Base-by-base conservation (phyloP, 2,888 invertebrate genomes). In the Nezara viridula region DNA sequence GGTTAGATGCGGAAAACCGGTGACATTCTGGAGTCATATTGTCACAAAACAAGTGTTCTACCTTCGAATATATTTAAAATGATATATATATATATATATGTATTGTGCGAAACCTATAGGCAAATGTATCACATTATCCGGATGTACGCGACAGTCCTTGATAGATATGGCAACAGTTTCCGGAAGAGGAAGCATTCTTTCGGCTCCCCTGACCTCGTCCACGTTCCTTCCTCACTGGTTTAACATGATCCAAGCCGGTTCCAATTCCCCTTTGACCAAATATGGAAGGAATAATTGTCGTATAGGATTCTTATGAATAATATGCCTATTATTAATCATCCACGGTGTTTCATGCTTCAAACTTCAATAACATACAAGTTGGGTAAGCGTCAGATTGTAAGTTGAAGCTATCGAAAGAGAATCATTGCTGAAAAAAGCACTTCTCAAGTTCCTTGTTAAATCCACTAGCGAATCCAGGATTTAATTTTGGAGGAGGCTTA, bases 131-230 rank as follows among this genome's bases (percentile, higher is more conserved):
- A n/a, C 66, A 37, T 37, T 73, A 73, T 73, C 81, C 81, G 81
- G 81, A 81, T n/a, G n/a, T 81, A 47, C 24, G 81, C 14, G 44
- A n/a, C 10, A 81, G 81, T 44, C 81, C 81, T 81, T 81, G 81
- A 44, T 47, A 44, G 44, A 24, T 44, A 81, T 81, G 81, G 81
- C 81, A 47, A 81, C 81, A 81, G 44, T 44, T 81, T 81, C 81
- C 81, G 81, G 81, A 81, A 81, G 81, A 81, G 81, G 81, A 81
- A 81, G 81, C 81, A n/a, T 40, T 81, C 44, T 40, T 44, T 44
- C 44, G 81, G 81, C 81, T n/a, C n/a, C n/a, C 81, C n/a, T 81
- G 81, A 81, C 81, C 81, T 81, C 81, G 81, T 9, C 24, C 81
- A 40, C 40, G 81, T 47, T 81, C 81, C 81, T 81, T 81, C 81